Conservation (phyloP, 2,113 vertebrate species). For the Ophiodon elongatus region DNA sequence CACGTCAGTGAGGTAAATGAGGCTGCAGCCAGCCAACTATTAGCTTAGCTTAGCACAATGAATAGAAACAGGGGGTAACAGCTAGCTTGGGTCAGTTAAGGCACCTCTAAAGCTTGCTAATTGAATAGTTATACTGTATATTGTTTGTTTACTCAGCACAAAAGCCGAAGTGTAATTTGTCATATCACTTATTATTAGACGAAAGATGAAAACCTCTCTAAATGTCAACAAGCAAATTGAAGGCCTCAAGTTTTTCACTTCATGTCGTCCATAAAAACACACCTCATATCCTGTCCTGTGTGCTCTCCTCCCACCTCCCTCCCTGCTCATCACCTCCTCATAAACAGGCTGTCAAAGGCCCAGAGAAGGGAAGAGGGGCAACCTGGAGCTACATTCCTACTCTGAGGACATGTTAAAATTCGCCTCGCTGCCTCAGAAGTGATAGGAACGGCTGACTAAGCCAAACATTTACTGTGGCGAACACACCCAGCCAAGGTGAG, state of each 20-base stretch:
- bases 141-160: not conserved
- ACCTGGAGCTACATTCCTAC: slow-evolving; percentile 70
- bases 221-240: not conserved
- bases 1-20: not conserved
- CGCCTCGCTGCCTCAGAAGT: slow-evolving; percentile 48
- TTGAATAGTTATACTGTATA: not conserved
- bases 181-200: not conserved
- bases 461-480: slow-evolving; percentile 54
- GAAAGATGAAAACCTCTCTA: not conserved
- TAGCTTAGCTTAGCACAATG: not conserved
- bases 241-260: not conserved
- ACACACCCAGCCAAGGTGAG: slow-evolving; percentile 56
- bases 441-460: slow-evolving; percentile 45
- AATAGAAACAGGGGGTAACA: not conserved
- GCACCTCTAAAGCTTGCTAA: not conserved
- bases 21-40: too few relatives aligned
- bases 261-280: slow-evolving; percentile 1
- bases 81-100: not conserved
- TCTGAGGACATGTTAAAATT: slow-evolving; percentile 78
- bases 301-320: slow-evolving; percentile 29
- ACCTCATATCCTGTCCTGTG: slow-evolving; percentile 37
- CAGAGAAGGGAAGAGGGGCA: slow-evolving; percentile 21
- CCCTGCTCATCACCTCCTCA: slow-evolving; percentile 79
- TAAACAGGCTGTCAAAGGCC: slow-evolving; percentile 63
- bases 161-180: not conserved